Percentiles rank a stretch among this genome's conserved stretches.
Evolutionary conservation across 30 jellyfish, hydroid and myxozoan genomes (phyloP).

Genomic region (Chrysaora quinquecirrha): DNA sequence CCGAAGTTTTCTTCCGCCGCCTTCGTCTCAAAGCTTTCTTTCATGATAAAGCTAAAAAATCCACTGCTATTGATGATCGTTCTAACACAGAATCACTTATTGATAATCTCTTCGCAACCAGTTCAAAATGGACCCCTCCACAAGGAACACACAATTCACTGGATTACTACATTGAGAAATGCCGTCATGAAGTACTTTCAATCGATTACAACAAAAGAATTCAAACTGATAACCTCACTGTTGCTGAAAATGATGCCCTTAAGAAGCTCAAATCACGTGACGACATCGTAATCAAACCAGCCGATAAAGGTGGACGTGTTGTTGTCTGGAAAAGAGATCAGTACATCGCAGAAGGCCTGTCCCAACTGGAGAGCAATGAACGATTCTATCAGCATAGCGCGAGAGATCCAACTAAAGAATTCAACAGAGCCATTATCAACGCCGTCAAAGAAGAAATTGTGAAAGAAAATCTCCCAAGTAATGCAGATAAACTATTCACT

Average conservation of each 20-base stretch:
- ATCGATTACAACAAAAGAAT: background rate
- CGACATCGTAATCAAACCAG: no score
- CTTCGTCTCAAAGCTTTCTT: background rate
- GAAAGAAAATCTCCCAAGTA: no score
- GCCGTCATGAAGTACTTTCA: conserved; percentile 8
- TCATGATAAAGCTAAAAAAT: no score
- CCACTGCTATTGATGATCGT: no score
- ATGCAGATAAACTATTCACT: background rate
- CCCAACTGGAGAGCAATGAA: background rate
- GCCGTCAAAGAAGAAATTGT: conserved; percentile 2
- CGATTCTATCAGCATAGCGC: background rate
- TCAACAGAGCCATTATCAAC: background rate
- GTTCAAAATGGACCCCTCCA: conserved; percentile 8
- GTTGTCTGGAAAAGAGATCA: conserved; percentile 18
- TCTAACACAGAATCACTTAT: conserved; percentile 1
- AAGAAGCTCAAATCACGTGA: no score
- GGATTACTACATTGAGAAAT: conserved; percentile 11
- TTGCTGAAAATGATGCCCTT: no score
- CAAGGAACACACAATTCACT: conserved; percentile 10
- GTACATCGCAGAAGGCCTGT: background rate
- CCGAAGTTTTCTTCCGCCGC: background rate
- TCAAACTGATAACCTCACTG: no score
- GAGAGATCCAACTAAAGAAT: background rate
- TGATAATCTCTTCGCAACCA: background rate
- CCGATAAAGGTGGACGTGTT: conserved; percentile 27